Base-by-base conservation (phyloP, 92 coral and sea anemone genomes). In the Metridium senile region DNA sequence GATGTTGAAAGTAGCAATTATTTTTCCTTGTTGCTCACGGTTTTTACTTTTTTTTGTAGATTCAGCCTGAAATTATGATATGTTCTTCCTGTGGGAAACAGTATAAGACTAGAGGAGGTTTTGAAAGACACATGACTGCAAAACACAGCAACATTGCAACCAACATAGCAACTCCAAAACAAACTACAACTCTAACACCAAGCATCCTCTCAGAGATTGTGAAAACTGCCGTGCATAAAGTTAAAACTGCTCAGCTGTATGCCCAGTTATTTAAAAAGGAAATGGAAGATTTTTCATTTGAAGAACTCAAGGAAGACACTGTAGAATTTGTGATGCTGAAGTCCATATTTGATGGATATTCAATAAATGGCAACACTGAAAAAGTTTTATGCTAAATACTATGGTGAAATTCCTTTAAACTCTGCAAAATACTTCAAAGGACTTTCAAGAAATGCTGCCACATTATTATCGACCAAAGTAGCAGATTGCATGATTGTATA, bases 391-490 rank as follows among this genome's bases (percentile, higher is more conserved):
- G 82, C 57, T 9, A 78, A 78, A 25, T 87, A 11, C 53, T 84
- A 87, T 78, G 78, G 66, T 4, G 30, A 56, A 35, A 45, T 87
- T 9, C 84, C 84, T 7, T 45, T 87, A 27, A 83, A 87, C 9
- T 82, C 88, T 58, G 66, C 85, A 43, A 83, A 52, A 11, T 84
- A 59, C 31, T 87, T 78, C 32, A 58, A 59, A 73, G 92, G 88
- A 68, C 73, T 87, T 0, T 78, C 85, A 0, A 65, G 68, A 26
- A 74, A 87, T 84, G 82, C 92, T 63, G 92, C 92, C 23, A 84
- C 92, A 84, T 71, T 88, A 21, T 68, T 85, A 13, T 49, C 93
- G 33, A 88, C 82, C 47, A 84, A 84, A 58, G 89, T 87, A 30
- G 92, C 92, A 11, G 89, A 83, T 51, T n/a, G 77, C 56, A 75